Evolutionary conservation across 2,113 vertebrate species (phyloP), one percentile per base, ranked within the genome.

Genomic region (Seriola aureovittata): DNA sequence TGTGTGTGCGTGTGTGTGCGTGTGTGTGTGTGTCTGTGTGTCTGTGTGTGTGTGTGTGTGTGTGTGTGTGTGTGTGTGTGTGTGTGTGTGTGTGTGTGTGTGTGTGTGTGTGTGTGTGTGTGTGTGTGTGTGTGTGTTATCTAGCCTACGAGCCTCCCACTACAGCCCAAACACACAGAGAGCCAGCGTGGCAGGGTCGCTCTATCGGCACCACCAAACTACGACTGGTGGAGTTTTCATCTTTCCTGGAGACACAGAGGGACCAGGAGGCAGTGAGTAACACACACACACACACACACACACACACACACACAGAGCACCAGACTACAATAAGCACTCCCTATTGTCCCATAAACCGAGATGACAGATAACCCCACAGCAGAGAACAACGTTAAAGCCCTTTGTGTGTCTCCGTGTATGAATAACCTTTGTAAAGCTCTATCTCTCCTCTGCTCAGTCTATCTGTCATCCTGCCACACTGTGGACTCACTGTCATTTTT

Each of bases 191-290:
- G 98, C 97, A 99, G 85, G 98, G 97, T 59, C 97, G 98, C 75
- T 99, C 98, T 4, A 98, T 99, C 66, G 97, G 98, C 89, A 99
- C 98, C 86, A 97, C 97, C 90, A 99, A 99, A 93, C 97, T 99
- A 87, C 94, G 98, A 86, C 96, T 99, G 91, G 96, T 98, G 85
- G 98, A 99, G 91, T 99, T 99, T 83, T 99, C 98, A 0, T 97
- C 98, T 76, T 99, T 99, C 91, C 96, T 99, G 72, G 98, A 99
- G 88, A 97, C 98, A 85, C 97, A 98, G 93, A 95, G 97, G 88
- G 97, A 99, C 92, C 97, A 97, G 1, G 98, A 99, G 82, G 96
- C 97, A 63, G 98, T 99, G 80, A 92, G 95, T 88, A 36, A 76
- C 73, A 23, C 52, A 63, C 42, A 70, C 69, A 81, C 59, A 63